Base-by-base conservation (phyloP, 2,113 vertebrate genomes). In the Argyrosomus japonicus region DNA sequence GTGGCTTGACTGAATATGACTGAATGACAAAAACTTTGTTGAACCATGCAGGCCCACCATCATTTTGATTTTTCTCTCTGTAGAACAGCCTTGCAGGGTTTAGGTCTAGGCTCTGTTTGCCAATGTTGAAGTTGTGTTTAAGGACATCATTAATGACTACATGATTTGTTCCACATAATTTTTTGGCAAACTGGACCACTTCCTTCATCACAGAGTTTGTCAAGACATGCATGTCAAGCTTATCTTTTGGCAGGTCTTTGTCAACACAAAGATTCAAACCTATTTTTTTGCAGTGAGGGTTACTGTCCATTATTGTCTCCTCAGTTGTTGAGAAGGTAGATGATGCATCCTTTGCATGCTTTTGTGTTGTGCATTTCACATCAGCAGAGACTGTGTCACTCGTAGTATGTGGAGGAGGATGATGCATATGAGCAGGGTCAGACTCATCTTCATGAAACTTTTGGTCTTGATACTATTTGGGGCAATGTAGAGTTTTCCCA, bases 121-220 rank as follows among this genome's bases (percentile, higher is more conserved):
- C 40, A 48, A 79, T 48, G 23, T n/a, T 68, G 13, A 88, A 85
- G 75, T 85, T 82, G 72, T 80, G 72, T 18, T 85, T 50, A 63
- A 85, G 23, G 14, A 88, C 9, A 12, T 58, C 68, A 64, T 51
- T 27, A 23, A 72, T 8, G 1, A 57, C 17, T 6, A 23, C 32
- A 6, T 1, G 0, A 70, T 75, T 75, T 8, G 11, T 57, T 50
- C 53, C 60, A 50, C 82, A 79, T 47, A 88, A 54, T 36, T 2
- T 67, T 61, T 14, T 79, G 12, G 75, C 61, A 64, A 79, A 85
- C 5, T 1, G 1, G 18, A 5, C 6, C 3, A 88, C 61, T 71
- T 88, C 87, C 1, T 0, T 29, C 17, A 85, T 68, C 0, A 64
- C 19, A 1, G 25, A 53, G 0, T 2, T 2, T n/a, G 82, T 85